A percentile compares a stretch with the other conserved stretches of the same genome.
Conservation (phyloP, 2,888 invertebrate genomes). For the Heliothis peltigera region DNA sequence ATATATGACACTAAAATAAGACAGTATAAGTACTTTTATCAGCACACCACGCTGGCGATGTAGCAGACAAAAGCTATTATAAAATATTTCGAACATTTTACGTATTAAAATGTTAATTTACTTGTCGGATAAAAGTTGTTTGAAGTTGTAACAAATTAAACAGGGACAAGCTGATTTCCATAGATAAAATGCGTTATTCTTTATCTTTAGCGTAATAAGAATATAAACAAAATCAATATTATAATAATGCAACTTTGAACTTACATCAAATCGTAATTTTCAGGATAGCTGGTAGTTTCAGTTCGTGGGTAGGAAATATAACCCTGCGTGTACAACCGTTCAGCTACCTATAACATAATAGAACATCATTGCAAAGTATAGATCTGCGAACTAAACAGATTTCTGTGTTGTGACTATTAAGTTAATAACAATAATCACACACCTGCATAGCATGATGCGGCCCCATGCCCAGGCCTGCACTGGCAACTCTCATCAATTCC, state of each 20-base stretch:
- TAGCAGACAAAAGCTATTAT: too few relatives aligned
- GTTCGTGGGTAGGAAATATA: slow-evolving; percentile 99
- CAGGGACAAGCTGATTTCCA: too few relatives aligned
- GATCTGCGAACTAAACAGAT: too few relatives aligned
- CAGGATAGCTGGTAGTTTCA: slow-evolving; percentile 98
- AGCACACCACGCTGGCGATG: too few relatives aligned
- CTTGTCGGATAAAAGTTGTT: too few relatives aligned
- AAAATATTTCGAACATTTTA: too few relatives aligned
- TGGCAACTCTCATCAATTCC: slow-evolving; percentile 97
- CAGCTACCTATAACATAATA: slow-evolving; percentile 83
- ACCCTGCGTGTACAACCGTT: slow-evolving; percentile 98
- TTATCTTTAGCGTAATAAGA: neutral
- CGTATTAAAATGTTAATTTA: too few relatives aligned
- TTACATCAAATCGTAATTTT: slow-evolving; percentile 97
- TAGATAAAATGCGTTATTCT: neutral
- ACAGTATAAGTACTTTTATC: too few relatives aligned
- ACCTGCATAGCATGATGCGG: slow-evolving; percentile 97
- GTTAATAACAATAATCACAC: neutral
- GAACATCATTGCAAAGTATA: neutral
- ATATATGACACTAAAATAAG: too few relatives aligned
- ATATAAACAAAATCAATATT: neutral
- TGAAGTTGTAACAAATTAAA: too few relatives aligned
- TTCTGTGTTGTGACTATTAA: too few relatives aligned
- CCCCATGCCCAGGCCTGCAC: slow-evolving; percentile 97
- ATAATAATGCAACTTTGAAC: slow-evolving; percentile 32